Evolutionary conservation across 2,113 vertebrate genomes (phyloP).

Genomic region (Thalassarche chlororhynchos): DNA sequence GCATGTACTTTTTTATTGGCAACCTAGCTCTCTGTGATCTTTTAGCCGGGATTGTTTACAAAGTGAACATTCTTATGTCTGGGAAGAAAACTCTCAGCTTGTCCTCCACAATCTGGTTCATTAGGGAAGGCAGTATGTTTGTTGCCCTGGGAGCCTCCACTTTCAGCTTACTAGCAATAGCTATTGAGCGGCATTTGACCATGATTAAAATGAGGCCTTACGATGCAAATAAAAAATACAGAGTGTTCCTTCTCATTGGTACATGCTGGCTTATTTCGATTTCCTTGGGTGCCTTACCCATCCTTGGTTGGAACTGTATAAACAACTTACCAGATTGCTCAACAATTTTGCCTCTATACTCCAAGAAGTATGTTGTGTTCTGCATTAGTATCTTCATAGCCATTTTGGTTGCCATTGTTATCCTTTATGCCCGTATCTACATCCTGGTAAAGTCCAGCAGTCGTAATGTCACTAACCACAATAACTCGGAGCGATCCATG

Average conservation of each 20-base stretch:
- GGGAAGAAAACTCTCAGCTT: slow-evolving; percentile 88
- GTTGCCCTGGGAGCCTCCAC: slow-evolving; percentile 91
- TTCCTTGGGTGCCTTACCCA: slow-evolving; percentile 88
- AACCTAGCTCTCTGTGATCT: slow-evolving; percentile 96
- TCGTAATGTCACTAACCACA: slow-evolving; percentile 88
- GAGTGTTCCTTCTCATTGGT: slow-evolving; percentile 94
- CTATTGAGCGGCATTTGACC: slow-evolving; percentile 94
- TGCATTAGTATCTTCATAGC: slow-evolving; percentile 89
- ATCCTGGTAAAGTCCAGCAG: slow-evolving; percentile 92
- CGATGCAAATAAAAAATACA: slow-evolving; percentile 90
- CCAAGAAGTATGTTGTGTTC: slow-evolving; percentile 93
- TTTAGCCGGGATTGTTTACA: slow-evolving; percentile 88
- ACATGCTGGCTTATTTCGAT: slow-evolving; percentile 91
- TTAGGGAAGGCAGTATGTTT: slow-evolving; percentile 95
- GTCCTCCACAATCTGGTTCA: slow-evolving; percentile 87
- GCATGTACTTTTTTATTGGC: slow-evolving; percentile 98
- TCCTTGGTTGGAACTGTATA: slow-evolving; percentile 96
- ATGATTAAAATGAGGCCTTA: slow-evolving; percentile 99
- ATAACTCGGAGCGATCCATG: slow-evolving; percentile 89
- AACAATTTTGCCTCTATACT: slow-evolving; percentile 91
- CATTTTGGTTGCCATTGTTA: slow-evolving; percentile 86
- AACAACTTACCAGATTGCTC: slow-evolving; percentile 89
- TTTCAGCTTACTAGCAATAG: slow-evolving; percentile 94
- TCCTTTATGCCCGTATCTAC: slow-evolving; percentile 93
- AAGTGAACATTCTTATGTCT: slow-evolving; percentile 92